Conservation (phyloP, 2,113 vertebrate species). For the Malurus elegans region DNA sequence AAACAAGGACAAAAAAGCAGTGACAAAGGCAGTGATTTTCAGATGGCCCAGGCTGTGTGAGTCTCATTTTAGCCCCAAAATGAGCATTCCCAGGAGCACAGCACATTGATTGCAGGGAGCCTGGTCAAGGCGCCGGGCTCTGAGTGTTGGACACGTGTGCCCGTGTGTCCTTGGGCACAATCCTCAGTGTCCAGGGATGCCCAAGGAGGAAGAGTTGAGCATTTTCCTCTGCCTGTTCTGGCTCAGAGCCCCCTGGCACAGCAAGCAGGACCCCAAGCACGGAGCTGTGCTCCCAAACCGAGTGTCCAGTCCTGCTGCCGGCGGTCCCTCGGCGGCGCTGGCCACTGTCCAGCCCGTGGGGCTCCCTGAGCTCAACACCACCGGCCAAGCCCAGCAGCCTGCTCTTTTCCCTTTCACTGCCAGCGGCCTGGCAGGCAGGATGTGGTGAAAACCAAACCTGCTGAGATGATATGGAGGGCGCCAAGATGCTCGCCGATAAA, state of each 20-base stretch:
- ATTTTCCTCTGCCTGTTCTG: not conserved
- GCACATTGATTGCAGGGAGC: rapidly evolving
- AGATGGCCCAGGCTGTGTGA: not conserved
- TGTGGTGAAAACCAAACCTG: slow-evolving; percentile 51
- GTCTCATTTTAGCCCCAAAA: not conserved
- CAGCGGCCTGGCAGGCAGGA: not conserved
- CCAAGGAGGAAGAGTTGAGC: not conserved
- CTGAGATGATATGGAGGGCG: not conserved
- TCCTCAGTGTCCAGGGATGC: not conserved
- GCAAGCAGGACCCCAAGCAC: not conserved
- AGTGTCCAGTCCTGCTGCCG: rapidly evolving
- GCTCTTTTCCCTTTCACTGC: slow-evolving; percentile 40
- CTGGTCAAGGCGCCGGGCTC: rapidly evolving
- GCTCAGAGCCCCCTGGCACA: not conserved
- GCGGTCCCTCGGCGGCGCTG: rapidly evolving
- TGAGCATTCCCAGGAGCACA: not conserved
- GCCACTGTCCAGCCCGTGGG: rapidly evolving
- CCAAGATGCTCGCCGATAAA: not conserved
- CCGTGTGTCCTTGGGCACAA: too few species aligned
- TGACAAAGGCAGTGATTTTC: rapidly evolving
- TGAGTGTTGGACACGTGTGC: not conserved
- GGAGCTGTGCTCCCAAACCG: rapidly evolving
- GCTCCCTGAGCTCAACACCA: not conserved
- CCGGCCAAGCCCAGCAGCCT: not conserved
- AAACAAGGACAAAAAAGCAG: not conserved